Evolutionary conservation across 2,888 invertebrate genomes (phyloP).

Genomic region (Archips xylosteana): DNA sequence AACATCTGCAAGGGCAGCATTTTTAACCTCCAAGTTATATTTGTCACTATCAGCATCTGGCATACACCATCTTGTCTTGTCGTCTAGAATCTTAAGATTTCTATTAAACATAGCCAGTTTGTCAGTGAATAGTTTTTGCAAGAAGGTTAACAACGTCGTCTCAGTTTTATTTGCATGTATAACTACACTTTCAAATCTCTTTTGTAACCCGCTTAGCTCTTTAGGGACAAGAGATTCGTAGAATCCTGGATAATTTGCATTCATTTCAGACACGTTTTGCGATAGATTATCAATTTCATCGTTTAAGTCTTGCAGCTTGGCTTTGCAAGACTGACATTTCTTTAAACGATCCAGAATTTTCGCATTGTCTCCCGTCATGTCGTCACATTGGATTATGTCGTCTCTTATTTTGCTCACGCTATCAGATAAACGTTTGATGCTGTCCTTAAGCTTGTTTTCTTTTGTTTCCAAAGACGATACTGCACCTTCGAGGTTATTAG

Average conservation of each 20-base stretch:
- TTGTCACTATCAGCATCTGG: conserved; percentile 95
- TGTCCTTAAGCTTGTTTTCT: conserved; percentile 89
- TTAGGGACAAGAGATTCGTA: conserved; percentile 91
- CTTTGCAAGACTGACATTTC: conserved; percentile 90
- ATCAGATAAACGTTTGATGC: conserved; percentile 90
- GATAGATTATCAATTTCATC: conserved; percentile 89
- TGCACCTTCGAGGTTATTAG: conserved; percentile 90
- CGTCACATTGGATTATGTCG: conserved; percentile 95
- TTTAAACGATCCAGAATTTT: conserved; percentile 93
- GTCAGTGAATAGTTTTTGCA: conserved; percentile 95
- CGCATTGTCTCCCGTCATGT: conserved; percentile 94
- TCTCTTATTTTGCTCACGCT: conserved; percentile 91
- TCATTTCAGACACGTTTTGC: conserved; percentile 89
- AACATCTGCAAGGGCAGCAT: conserved; percentile 91
- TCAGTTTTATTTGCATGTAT: conserved; percentile 93
- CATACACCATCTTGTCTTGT: conserved; percentile 96
- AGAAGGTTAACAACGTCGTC: conserved; percentile 90
- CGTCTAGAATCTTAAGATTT: conserved; percentile 92
- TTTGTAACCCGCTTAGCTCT: conserved; percentile 93
- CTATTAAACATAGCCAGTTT: conserved; percentile 93
- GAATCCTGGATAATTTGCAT: conserved; percentile 91
- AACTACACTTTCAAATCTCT: conserved; percentile 92
- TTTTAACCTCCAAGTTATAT: conserved; percentile 96
- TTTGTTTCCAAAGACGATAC: conserved; percentile 90
- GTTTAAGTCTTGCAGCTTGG: conserved; percentile 88